Evolutionary conservation across 2,113 vertebrate species (phyloP), one percentile per base, ranked within the genome.

Genomic region (Corydoras maculifer): DNA sequence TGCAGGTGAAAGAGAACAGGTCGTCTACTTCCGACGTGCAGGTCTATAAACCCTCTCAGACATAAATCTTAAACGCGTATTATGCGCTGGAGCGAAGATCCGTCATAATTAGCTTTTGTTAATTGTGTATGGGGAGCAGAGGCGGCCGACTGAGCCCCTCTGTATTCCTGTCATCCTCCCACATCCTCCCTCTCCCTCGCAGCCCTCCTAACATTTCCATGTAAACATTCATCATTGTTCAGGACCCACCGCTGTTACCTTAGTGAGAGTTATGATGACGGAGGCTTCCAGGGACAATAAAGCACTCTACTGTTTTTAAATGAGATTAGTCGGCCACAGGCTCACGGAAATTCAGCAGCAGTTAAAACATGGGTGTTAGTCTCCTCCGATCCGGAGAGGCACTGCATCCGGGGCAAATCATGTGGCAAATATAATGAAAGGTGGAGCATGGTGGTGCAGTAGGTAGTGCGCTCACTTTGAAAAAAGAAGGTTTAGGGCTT

Each of bases 251-350:
- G 64, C 65, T 1, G 4, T 58, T 72, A 75, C 72, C 69, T 68
- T 64, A 69, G 65, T 65, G 77, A 65, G 65, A 54, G 66, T 77
- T 69, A 66, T 79, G 62, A 80, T 77, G 64, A 79, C 69, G 80
- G 79, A 77, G 48, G 32, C 61, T 80, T 43, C 54, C 48, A 62
- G 29, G 69, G n/a, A 68, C 73, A 73, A 72, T 78, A 75, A 78
- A 75, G 59, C 69, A 61, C 55, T n/a, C 32, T 63, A 60, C 61
- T 74, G 68, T 61, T 75, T 74, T 75, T 54, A 74, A 75, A 78
- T 60, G 9, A 67, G 32, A 75, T 72, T 54, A 67, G 62, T 65
- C 48, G 25, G 61, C 64, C 53, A 48, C 10, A 9, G 67, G 55
- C 58, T 18, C 55, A 18, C 65, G 71, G 32, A 63, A 69, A 32